phyloP scores from a whole-genome alignment of 2,888 invertebrate genomes.

The Tholera decimalis region DNA sequence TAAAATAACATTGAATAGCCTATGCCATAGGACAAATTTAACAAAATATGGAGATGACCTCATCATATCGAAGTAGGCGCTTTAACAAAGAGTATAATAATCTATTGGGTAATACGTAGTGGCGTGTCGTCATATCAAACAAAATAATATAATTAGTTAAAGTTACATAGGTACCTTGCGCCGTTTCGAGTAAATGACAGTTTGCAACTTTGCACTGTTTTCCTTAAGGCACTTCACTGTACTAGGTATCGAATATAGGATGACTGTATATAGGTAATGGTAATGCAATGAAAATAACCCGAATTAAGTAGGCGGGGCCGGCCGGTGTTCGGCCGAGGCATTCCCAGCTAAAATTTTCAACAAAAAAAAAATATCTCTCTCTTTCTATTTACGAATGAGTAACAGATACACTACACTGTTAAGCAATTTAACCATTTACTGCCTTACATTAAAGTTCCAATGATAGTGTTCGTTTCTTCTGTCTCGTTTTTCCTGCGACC shows the following conservation, averaged over 20 bases:
- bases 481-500: not conserved
- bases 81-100: too few species aligned
- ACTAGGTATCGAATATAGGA: not conserved
- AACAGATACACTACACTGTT: not conserved
- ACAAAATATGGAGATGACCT: constrained; percentile 17
- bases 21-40: not conserved
- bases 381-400: constrained; percentile 5
- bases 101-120: too few species aligned
- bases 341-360: not conserved
- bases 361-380: not conserved
- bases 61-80: constrained; percentile 13
- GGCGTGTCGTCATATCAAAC: constrained; percentile 20
- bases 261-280: not conserved
- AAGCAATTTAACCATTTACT: constrained; percentile 12
- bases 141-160: constrained; percentile 5
- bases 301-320: constrained; percentile 15
- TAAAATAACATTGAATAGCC: constrained; percentile 24
- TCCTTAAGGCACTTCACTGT: not conserved
- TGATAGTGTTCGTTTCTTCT: too few species aligned
- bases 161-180: constrained; percentile 9
- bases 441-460: not conserved
- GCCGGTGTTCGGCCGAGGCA: constrained; percentile 12
- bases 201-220: not conserved
- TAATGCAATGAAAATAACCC: constrained; percentile 6
- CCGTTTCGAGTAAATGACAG: not conserved